Base-by-base conservation (phyloP, 2,113 vertebrate species). In the Coracopsis vasa region DNA sequence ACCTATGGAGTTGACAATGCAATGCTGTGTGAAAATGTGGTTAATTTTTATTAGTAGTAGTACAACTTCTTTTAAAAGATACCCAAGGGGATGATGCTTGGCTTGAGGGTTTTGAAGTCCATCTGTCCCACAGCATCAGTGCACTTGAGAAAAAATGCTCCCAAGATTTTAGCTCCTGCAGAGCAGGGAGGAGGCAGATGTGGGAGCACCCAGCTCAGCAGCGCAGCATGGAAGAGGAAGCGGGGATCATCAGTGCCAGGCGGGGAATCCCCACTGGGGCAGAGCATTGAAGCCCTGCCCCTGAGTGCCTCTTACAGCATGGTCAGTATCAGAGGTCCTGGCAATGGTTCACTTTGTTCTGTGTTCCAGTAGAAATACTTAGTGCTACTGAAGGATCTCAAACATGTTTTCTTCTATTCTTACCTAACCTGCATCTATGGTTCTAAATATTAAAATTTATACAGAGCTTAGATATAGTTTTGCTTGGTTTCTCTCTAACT, bases 221-320 rank as follows among this genome's bases (percentile, higher is more conserved):
- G 2, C 0, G 2, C 20, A 2, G 7, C 5, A 0, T 2, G 19
- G 77, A 3, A 25, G 53, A 50, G 67, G 71, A 33, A 67, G 2
- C 0, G 1, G 25, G 4, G 41, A 9, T 3, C 13, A 2, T 41
- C 5, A 4, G 50, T 58, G 77, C 80, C 79, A 33, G 35, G 1
- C 1, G 16, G 79, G 86, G 65, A 83, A 11, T 23, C 66, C 80
- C 87, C 56, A 0, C 13, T 33, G 7, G 83, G 42, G 54, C 51
- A 2, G 51, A 39, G 51, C 50, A 3, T 48, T 1, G 2, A 24
- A 47, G 71, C 71, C 51, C 48, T 5, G 62, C 69, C 53, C 0
- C 0, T 0, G 2, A 1, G 65, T 16, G 61, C 72, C 39, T 10
- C 65, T 6, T 21, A 7, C 33, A 5, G 53, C 33, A 2, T 2